phyloP scores from a whole-genome alignment of 2,888 invertebrate species.

The Carpatolechia fugitivella region DNA sequence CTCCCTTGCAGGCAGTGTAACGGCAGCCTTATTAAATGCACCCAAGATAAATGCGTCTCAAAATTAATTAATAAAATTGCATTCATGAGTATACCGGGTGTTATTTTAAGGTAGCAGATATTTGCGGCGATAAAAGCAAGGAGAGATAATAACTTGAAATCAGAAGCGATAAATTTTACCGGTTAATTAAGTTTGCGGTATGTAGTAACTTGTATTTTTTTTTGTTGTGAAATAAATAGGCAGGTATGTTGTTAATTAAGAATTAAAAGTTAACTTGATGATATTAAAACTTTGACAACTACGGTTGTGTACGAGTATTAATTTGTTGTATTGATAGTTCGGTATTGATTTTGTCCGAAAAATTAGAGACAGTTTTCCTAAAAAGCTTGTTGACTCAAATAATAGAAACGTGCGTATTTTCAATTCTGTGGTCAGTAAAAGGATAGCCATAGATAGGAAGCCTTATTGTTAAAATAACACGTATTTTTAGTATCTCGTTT shows the following conservation, averaged over 20 bases:
- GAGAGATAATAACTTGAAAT: constrained; percentile 5
- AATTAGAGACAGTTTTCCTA: too few relatives aligned
- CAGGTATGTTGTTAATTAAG: not conserved
- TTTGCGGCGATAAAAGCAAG: constrained; percentile 1
- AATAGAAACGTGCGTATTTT: too few relatives aligned
- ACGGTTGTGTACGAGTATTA: too few relatives aligned
- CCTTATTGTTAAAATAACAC: too few relatives aligned
- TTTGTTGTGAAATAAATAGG: not conserved
- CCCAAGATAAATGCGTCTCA: constrained; percentile 68
- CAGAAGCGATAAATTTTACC: constrained; percentile 3
- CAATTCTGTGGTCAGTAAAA: too few relatives aligned
- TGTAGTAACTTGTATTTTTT: not conserved
- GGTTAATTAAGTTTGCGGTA: constrained; percentile 8
- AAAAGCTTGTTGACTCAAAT: too few relatives aligned
- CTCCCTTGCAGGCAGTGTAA: constrained; percentile 55
- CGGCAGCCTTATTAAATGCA: constrained; percentile 63
- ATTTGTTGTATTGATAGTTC: too few relatives aligned
- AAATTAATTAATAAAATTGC: constrained; percentile 75
- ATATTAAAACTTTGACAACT: too few relatives aligned
- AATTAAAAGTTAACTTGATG: too few relatives aligned
- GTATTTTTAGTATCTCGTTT: too few relatives aligned
- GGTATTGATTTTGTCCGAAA: too few relatives aligned
- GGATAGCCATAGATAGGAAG: too few relatives aligned
- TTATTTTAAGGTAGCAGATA: constrained; percentile 5
- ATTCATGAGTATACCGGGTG: constrained; percentile 47